Base-by-base conservation (phyloP, 2,888 invertebrate genomes). In the Volucella inflata region DNA sequence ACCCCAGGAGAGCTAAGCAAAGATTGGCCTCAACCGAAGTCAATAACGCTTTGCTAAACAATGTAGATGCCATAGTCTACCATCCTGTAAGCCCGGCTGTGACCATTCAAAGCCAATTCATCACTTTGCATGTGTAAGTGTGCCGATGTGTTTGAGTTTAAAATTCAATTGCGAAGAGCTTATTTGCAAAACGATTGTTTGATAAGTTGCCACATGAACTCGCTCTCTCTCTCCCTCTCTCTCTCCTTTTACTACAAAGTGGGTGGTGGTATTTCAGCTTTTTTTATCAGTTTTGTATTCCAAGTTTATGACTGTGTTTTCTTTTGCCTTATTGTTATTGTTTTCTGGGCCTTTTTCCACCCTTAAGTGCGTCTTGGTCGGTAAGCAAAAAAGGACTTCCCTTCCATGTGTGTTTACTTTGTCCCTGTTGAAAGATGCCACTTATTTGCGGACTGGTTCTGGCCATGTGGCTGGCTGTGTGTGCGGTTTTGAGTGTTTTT, bases 1-100 rank as follows among this genome's bases (percentile, higher is more conserved):
- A 91, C 89, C 91, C 90, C 89, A 89, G 88, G 88, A 91, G 91
- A 89, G 91, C 90, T 90, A 89, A 89, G 91, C 89, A 91, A 91
- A 91, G 91, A 91, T 89, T 88, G 88, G 82, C 83, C 87, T 87
- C 79, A 74, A 87, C 88, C 85, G 87, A 74, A 87, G 87, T 87
- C 88, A 88, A 88, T 87, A 88, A 83, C 75, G 87, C 68, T 77
- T 74, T 87, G 79, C 81, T 85, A 75, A 85, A 78, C 85, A 87
- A 51, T 79, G 78, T 75, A 77, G 76, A 74, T 74, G 74, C 40
- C 48, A n/a, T n/a, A 67, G 55, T 75, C 55, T 65, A n/a, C 46
- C 57, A 42, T 48, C 64, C 57, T 60, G 51, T 50, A 50, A 48
- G 50, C 53, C 46, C 6, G 6, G 30, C 50, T 57, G 60, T 57